Base-by-base conservation (phyloP, 2,888 invertebrate genomes). In the Apotomis capreana region DNA sequence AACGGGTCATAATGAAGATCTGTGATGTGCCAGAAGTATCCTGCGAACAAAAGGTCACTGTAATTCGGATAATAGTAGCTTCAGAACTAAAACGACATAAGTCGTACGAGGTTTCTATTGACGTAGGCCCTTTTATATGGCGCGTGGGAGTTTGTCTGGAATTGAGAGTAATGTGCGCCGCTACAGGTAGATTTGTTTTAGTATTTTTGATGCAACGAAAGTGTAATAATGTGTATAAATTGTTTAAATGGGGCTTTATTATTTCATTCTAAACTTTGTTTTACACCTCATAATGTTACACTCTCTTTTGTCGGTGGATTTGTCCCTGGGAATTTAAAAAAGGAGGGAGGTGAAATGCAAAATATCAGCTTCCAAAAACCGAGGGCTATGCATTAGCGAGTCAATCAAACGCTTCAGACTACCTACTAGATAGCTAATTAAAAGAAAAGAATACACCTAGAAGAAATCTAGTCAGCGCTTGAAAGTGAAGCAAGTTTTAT, bases 1-100 rank as follows among this genome's bases (percentile, higher is more conserved):
- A 96, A 96, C 70, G 96, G 95, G 90, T 98, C 98, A 94, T 97
- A 97, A 93, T 98, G 98, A 83, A 98, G 95, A 93, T 98, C 98
- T 81, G 98, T 97, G 89, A 98, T 97, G 94, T 98, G 98, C 98
- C 98, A 98, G 92, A 98, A 98, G 91, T 97, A 97, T 80, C 98
- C 98, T 98, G 95, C 1, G 95, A 96, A 84, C 83, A 84, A 87
- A 85, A 79, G 75, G 76, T 76, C 51, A 13, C 44, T 44, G 64
- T 58, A 55, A 55, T 55, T 55, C 55, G 10, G 9, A 49, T 58
- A 58, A 57, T 36, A 57, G 26, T 40, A 6, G 5, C 40, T 9
- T 49, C 10, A 3, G 9, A 10, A 9, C 9, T 49, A 10, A 9
- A 49, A 49, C 3, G 49, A 9, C 49, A 10, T 8, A 10, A 9